Conservation (phyloP, 2,113 vertebrate species). For the Cinclus mexicanus region DNA sequence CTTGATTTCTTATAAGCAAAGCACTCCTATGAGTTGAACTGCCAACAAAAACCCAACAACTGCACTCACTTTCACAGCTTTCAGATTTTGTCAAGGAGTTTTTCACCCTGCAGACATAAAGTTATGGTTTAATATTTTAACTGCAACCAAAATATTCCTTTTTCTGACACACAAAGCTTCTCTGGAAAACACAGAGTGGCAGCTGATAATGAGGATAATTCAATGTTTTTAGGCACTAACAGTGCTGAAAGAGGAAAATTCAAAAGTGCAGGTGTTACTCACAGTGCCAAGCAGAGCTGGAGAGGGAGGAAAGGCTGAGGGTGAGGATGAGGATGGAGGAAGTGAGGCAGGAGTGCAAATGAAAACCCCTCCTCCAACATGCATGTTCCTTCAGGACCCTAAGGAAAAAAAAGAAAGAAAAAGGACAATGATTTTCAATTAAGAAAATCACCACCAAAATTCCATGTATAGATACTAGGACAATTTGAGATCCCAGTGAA, state of each 20-base stretch:
- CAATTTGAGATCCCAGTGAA: not conserved
- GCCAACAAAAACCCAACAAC: not conserved
- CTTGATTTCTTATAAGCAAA: not conserved
- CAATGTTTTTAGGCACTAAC: not conserved
- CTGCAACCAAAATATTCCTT: not conserved
- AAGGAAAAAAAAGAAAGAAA: not conserved
- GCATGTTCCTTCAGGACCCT: not conserved
- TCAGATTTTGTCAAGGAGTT: not conserved
- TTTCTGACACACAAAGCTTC: not conserved
- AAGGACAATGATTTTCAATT: not conserved
- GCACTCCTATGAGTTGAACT: not conserved
- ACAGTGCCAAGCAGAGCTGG: not conserved
- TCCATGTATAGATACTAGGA: accelerated
- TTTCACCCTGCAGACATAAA: not conserved
- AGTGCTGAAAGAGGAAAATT: not conserved
- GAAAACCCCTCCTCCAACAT: not conserved
- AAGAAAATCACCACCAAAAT: not conserved
- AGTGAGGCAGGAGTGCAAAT: not conserved
- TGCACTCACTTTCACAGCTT: not conserved
- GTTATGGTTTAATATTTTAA: not conserved
- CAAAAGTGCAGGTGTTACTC: not conserved
- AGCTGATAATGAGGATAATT: not conserved
- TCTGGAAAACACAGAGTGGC: not conserved
- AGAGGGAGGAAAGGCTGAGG: not conserved
- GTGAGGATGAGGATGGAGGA: not conserved